phyloP scores from a whole-genome alignment of 2,797 vertebrate species.

The Chelmon rostratus region DNA sequence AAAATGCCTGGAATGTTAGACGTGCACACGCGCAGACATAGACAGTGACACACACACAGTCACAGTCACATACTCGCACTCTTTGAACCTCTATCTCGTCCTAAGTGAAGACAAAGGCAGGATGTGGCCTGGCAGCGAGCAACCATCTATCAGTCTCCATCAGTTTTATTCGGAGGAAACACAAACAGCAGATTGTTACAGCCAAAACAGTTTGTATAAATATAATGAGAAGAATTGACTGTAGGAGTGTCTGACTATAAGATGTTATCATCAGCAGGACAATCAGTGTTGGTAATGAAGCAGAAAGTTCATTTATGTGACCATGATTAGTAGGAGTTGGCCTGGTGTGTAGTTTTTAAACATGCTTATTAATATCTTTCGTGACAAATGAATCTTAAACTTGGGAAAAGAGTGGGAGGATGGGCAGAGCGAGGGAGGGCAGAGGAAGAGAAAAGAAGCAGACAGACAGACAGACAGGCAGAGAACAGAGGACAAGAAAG shows the following conservation, averaged over 20 bases:
- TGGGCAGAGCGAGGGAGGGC: neutral
- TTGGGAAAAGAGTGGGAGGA: slow-evolving; percentile 22
- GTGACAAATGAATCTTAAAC: neutral
- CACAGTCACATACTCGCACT: slow-evolving; percentile 4
- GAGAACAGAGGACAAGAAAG: neutral
- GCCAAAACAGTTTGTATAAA: neutral
- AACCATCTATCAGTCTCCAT: slow-evolving; percentile 29
- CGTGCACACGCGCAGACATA: slow-evolving; percentile 3
- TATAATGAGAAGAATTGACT: neutral
- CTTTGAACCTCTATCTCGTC: slow-evolving; percentile 39
- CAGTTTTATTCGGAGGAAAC: neutral
- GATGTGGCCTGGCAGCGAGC: slow-evolving; percentile 11
- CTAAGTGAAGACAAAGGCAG: slow-evolving; percentile 44
- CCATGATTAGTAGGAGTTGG: no score
- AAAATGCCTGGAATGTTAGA: slow-evolving; percentile 66
- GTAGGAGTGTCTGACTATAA: neutral
- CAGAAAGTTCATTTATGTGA: neutral
- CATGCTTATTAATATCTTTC: neutral
- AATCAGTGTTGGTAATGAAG: neutral
- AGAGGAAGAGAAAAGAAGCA: slow-evolving; percentile 4
- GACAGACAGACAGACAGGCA: no score
- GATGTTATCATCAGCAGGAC: neutral
- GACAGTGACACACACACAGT: neutral
- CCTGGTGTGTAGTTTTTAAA: neutral
- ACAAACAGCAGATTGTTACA: slow-evolving; percentile 26